Conservation (phyloP, 2,888 invertebrate species). For the Macaria notata region DNA sequence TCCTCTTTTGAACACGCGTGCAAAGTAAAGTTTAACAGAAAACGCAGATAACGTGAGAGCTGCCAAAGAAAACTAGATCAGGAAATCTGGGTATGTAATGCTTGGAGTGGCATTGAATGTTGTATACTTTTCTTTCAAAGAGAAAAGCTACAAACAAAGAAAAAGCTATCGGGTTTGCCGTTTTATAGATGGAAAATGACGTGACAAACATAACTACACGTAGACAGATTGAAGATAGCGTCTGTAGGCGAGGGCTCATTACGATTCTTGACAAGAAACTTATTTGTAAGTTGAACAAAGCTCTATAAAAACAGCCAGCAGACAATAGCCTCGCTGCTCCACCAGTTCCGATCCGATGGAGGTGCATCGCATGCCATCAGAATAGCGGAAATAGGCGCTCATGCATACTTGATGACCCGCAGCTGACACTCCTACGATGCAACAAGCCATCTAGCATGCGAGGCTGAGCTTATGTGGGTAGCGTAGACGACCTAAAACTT, state of each 20-base stretch:
- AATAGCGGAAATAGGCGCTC: conserved; percentile 54
- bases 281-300: conserved; percentile 15
- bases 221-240: conserved; percentile 12
- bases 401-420: conserved; percentile 60
- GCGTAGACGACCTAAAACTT: not conserved
- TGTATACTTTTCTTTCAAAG: no score
- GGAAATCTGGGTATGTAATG: no score
- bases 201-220: not conserved
- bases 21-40: conserved; percentile 7
- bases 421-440: conserved; percentile 36
- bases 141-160: no score
- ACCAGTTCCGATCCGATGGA: conserved; percentile 35
- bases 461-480: not conserved
- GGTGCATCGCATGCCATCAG: conserved; percentile 28
- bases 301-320: conserved; percentile 12
- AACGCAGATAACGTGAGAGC: conserved; percentile 1
- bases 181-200: conserved; percentile 1
- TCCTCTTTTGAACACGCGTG: conserved; percentile 15
- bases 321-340: conserved; percentile 36
- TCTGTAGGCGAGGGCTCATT: conserved; percentile 7
- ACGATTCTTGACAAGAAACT: conserved; percentile 18
- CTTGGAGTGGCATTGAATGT: no score
- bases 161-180: no score
- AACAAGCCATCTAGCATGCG: not conserved
- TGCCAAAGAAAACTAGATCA: no score